phyloP scores from a whole-genome alignment of 2,113 vertebrate genomes.

The Oceanites oceanicus region DNA sequence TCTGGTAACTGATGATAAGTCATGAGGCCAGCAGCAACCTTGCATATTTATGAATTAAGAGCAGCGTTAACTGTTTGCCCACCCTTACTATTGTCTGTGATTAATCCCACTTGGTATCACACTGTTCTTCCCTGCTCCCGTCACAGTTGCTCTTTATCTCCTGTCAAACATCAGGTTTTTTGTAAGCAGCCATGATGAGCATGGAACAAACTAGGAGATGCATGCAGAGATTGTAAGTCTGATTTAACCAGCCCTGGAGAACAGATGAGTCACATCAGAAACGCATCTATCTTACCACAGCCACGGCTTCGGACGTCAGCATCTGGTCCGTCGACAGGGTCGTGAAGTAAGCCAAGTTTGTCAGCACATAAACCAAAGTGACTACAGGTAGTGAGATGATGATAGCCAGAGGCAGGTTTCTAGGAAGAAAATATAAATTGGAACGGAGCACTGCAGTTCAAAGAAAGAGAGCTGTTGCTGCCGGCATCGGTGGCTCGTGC shows the following conservation, averaged over 20 bases:
- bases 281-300: slow-evolving; percentile 82
- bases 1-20: neutral
- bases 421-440: slow-evolving; percentile 35
- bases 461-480: neutral
- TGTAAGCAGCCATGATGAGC: neutral
- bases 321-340: slow-evolving; percentile 87
- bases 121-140: neutral
- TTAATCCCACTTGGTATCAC: neutral
- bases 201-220: neutral
- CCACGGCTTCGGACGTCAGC: slow-evolving; percentile 89
- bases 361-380: slow-evolving; percentile 92
- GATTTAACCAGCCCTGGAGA: neutral
- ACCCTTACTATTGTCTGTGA: neutral
- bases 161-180: neutral
- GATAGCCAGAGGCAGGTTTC: slow-evolving; percentile 95
- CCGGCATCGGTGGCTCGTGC: neutral
- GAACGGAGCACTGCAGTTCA: neutral
- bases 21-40: neutral
- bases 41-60: neutral
- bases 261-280: neutral
- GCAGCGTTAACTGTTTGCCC: neutral
- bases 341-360: slow-evolving; percentile 98
- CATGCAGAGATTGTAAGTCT: neutral
- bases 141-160: neutral
- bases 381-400: slow-evolving; percentile 97